These are phyloP conservation scores for Saimiri boliviensis DNA, from an alignment of 2,113 vertebrate species.

Conservation along the genomic window DNA sequence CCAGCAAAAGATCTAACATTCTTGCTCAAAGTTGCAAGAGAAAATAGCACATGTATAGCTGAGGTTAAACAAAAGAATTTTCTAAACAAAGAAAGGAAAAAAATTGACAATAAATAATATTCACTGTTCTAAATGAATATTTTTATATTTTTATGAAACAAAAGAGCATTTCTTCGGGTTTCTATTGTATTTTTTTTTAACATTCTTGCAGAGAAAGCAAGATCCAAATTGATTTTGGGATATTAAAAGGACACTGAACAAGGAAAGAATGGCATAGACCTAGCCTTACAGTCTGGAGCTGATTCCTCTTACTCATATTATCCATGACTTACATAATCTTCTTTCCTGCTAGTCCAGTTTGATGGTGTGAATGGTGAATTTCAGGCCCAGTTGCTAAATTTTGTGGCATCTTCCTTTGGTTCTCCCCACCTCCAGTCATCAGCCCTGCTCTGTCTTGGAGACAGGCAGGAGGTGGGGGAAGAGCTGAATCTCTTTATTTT, in stretches of 20 bases:
- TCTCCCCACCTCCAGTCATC: not conserved
- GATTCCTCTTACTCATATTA: not conserved
- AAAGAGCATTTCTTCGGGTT: not conserved
- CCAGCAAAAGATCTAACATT: conserved; percentile 87
- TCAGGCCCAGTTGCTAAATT: not conserved
- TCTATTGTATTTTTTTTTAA: conserved; percentile 54
- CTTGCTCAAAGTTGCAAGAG: not conserved
- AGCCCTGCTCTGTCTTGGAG: not conserved
- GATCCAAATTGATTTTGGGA: not conserved
- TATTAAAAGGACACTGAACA: not conserved
- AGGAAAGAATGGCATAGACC: not conserved
- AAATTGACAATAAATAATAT: not conserved
- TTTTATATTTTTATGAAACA: conserved; percentile 58
- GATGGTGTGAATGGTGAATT: not conserved
- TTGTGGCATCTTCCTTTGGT: not conserved
- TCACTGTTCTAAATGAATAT: conserved; percentile 55
- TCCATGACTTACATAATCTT: not conserved
- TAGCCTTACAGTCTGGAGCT: not conserved
- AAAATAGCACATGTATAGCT: not conserved
- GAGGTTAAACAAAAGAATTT: not conserved
- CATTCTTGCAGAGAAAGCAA: not conserved
- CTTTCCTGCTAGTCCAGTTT: not conserved
- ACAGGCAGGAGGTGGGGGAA: not conserved
- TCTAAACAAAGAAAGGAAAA: not conserved
- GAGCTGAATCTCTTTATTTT: not conserved